Conservation (phyloP, 2,797 vertebrate genomes). For the Chloroceryle amazona region DNA sequence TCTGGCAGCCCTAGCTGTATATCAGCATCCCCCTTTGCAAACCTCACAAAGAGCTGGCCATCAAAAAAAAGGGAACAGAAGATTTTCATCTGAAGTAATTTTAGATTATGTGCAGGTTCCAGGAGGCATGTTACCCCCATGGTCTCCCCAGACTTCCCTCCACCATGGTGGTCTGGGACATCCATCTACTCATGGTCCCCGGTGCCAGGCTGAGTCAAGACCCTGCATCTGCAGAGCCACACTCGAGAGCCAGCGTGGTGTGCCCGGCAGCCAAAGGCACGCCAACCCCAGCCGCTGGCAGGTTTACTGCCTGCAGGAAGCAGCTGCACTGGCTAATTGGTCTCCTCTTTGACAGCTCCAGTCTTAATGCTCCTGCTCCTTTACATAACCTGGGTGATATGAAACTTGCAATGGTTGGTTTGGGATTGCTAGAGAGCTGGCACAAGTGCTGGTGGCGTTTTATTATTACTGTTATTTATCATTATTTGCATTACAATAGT, state of each 20-base stretch:
- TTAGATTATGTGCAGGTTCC: not conserved
- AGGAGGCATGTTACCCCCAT: accelerated
- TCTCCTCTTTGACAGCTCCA: slow-evolving; percentile 17
- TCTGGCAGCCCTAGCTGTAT: not conserved
- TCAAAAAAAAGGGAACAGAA: not conserved
- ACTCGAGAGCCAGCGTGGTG: accelerated
- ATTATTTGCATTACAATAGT: slow-evolving; percentile 57
- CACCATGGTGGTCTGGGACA: accelerated
- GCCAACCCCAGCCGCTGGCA: accelerated
- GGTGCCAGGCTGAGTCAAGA: accelerated
- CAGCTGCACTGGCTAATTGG: not conserved
- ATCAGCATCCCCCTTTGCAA: not conserved
- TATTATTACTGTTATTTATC: slow-evolving; percentile 63
- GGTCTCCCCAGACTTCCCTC: not conserved
- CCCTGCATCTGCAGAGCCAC: not conserved
- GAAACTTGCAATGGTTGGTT: slow-evolving; percentile 9
- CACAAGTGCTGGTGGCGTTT: not conserved
- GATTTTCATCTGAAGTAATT: not conserved
- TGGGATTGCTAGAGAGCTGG: slow-evolving; percentile 37
- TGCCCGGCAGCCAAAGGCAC: not conserved
- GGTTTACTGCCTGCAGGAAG: slow-evolving; percentile 7
- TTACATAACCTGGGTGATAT: slow-evolving; percentile 11
- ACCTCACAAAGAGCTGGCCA: not conserved
- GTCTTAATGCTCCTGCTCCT: not conserved
- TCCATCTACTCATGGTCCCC: accelerated